Evolutionary conservation across 2,797 vertebrate genomes (phyloP).

Genomic region (Artibeus lituratus): DNA sequence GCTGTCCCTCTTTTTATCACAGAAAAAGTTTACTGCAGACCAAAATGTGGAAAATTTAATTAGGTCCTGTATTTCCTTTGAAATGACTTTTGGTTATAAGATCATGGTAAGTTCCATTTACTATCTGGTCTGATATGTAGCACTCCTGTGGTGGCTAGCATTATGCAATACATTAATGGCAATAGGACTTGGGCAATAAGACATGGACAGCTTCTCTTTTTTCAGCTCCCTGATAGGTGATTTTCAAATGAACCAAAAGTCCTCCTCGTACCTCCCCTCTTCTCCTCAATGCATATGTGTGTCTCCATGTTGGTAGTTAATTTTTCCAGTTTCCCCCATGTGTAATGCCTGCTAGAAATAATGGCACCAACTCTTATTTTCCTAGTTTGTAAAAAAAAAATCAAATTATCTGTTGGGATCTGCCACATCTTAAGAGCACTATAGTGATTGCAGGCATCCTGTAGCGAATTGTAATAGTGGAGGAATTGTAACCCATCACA

Average conservation of each 20-base stretch:
- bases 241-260: neutral
- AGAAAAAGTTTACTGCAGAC: neutral
- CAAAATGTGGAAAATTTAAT: neutral
- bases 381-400: neutral
- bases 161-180: neutral
- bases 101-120: constrained; percentile 1
- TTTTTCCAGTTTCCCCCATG: neutral
- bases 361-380: constrained; percentile 6
- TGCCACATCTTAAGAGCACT: neutral
- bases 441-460: neutral
- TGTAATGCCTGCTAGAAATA: neutral
- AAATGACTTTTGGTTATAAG: neutral
- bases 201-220: neutral
- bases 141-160: neutral
- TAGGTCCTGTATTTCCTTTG: neutral
- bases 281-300: neutral
- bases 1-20: neutral
- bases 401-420: neutral
- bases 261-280: neutral
- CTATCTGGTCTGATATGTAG: neutral
- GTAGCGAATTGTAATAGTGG: neutral
- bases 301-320: neutral
- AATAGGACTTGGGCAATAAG: neutral
- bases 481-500: neutral
- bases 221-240: neutral